phyloP scores from a whole-genome alignment of 2,797 vertebrate genomes.

The Astyanax mexicanus region DNA sequence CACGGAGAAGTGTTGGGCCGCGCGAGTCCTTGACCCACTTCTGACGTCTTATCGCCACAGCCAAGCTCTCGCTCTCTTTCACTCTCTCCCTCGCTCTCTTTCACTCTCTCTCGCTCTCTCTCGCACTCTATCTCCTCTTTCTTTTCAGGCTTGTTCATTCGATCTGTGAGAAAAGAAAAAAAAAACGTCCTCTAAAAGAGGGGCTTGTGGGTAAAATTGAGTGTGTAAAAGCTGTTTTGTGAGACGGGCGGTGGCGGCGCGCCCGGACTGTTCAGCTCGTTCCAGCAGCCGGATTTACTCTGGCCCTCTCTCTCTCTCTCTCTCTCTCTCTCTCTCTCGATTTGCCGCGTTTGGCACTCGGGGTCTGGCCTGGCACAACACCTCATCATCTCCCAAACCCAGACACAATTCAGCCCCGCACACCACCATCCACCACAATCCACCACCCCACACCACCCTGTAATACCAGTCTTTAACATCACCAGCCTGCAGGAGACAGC shows the following conservation, averaged over 20 bases:
- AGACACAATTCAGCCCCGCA: conserved; percentile 74
- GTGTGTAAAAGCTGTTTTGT: conserved; percentile 54
- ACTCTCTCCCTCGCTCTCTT: conserved; percentile 30
- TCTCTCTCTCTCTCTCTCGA: conserved; percentile 74
- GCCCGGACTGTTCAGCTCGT: conserved; percentile 72
- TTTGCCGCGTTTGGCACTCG: conserved; percentile 45
- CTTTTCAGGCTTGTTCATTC: conserved; percentile 38
- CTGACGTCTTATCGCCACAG: conserved; percentile 54
- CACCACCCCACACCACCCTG: conserved; percentile 73
- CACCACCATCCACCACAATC: conserved; percentile 76
- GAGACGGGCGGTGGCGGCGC: conserved; percentile 46
- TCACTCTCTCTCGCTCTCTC: conserved; percentile 31
- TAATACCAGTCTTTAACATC: conserved; percentile 75
- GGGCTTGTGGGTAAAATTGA: conserved; percentile 40
- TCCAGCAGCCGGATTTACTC: conserved; percentile 80
- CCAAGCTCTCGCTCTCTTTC: conserved; percentile 32
- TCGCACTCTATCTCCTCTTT: conserved; percentile 40
- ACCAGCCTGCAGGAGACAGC: conserved; percentile 66
- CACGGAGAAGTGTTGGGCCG: conserved; percentile 51
- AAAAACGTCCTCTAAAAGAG: conserved; percentile 40
- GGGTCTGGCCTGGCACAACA: conserved; percentile 53
- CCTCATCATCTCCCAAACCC: conserved; percentile 74
- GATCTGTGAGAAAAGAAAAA: conserved; percentile 20
- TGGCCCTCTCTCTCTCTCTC: conserved; percentile 72
- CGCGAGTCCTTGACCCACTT: conserved; percentile 65